Evolutionary conservation across 2,888 invertebrate species (phyloP).

Genomic region (Melanophora roralis): DNA sequence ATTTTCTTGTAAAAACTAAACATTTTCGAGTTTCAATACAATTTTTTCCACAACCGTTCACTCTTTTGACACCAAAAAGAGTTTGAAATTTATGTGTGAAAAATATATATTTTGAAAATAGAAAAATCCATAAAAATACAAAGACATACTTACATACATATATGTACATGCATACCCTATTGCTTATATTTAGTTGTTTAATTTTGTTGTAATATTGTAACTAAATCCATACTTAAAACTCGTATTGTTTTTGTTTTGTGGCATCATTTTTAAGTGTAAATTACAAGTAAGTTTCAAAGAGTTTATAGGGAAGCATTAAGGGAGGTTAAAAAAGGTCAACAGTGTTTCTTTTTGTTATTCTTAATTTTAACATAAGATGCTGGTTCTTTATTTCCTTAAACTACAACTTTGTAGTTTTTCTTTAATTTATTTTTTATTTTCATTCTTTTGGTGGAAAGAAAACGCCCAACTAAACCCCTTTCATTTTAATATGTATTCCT

Average conservation of each 20-base stretch:
- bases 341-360: neutral
- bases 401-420: neutral
- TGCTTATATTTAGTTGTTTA: neutral
- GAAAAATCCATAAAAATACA: neutral
- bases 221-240: constrained; percentile 16
- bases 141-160: too few relatives aligned
- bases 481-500: neutral
- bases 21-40: neutral
- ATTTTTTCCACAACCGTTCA: neutral
- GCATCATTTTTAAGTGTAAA: constrained; percentile 48
- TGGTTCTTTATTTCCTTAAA: constrained; percentile 28
- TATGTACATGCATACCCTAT: too few relatives aligned
- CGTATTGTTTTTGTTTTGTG: constrained; percentile 22
- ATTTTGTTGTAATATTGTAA: constrained; percentile 21
- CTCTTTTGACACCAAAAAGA: neutral
- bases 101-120: constrained; percentile 24
- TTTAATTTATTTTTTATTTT: constrained; percentile 36
- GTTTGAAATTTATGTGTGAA: constrained; percentile 58
- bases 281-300: constrained; percentile 35
- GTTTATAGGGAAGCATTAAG: neutral
- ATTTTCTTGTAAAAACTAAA: constrained; percentile 1
- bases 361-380: constrained; percentile 34
- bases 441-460: neutral
- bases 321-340: neutral
- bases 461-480: constrained; percentile 44